Evolutionary conservation across 2,113 vertebrate species (phyloP).

Genomic region (Serilophus lunatus): DNA sequence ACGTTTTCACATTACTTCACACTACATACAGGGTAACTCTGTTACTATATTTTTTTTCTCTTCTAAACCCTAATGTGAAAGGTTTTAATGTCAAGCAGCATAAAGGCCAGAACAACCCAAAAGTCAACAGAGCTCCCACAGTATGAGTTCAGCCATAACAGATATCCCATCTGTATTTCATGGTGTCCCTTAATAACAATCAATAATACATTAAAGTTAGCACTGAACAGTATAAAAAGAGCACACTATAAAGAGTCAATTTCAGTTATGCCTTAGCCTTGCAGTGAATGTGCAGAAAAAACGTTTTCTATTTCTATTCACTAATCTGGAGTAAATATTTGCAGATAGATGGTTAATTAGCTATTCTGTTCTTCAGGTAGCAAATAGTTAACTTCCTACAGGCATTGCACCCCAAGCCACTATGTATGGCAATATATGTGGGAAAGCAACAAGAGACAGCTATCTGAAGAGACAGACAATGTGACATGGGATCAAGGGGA

Average conservation of each 20-base stretch:
- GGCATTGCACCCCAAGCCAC: neutral
- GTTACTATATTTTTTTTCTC: neutral
- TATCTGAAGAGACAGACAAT: neutral
- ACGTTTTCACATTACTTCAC: neutral
- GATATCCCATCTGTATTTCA: slow-evolving; percentile 24
- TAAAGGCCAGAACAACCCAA: slow-evolving; percentile 15
- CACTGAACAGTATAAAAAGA: neutral
- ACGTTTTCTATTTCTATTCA: neutral
- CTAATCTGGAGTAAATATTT: neutral
- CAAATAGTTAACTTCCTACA: neutral
- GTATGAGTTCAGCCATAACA: slow-evolving; percentile 1
- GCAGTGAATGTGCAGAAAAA: neutral
- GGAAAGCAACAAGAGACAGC: neutral
- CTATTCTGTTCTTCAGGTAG: neutral
- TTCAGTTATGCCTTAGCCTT: neutral
- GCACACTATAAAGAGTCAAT: neutral
- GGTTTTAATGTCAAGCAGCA: slow-evolving; percentile 15
- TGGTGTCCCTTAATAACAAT: slow-evolving; percentile 33
- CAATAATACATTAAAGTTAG: slow-evolving; percentile 49
- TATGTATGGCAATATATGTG: neutral
- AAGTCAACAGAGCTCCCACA: slow-evolving; percentile 35
- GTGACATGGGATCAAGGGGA: rapidly evolving
- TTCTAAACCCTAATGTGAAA: slow-evolving; percentile 7
- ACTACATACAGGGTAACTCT: neutral
- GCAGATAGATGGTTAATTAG: neutral